Evolutionary conservation across 2,888 invertebrate species (phyloP), one percentile per base, ranked within the genome.

Genomic region (Sclerodermus sp.): DNA sequence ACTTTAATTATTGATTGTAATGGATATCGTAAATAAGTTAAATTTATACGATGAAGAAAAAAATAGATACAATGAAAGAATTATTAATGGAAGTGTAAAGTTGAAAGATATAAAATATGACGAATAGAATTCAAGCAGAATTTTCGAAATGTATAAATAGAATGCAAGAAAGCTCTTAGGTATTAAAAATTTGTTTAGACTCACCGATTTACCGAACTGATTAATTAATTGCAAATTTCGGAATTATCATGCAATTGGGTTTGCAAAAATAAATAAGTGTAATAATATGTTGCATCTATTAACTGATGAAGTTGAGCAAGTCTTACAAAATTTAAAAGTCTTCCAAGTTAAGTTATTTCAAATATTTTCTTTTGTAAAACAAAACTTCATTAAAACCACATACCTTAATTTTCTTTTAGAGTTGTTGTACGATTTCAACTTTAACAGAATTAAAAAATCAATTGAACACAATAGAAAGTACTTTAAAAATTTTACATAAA

Each of bases 41-140:
- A 66, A 72, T 47, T 59, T 71, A 47, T 32, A 77, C 72, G 65
- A 73, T 43, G 62, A 70, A 41, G 73, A 74, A 47, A 68, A 62
- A 53, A 32, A 53, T 29, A 63, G 64, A 34, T 58, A 66, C n/a
- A 65, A 49, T 38, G 64, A 73, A 32, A 66, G 64, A 59, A 70
- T 77, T 17, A 49, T 42, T 2, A 63, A 60, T 36, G 67, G 67
- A 29, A 64, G 58, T 44, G 48, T 61, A 15, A 73, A 63, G 56
- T 50, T 77, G 34, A 76, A 77, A 45, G 66, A 70, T 46, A 61
- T 76, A 36, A 76, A 77, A 49, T 73, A 76, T 65, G 64, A 71
- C 42, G 23, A 76, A 75, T 60, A 66, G 60, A 53, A 49, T 58
- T 31, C 67, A 70, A 42, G 58, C 49, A 17, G 63, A 68, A 38